Evolutionary conservation across 2,113 vertebrate species (phyloP), one percentile per base, ranked within the genome.

Genomic region (Leptobrachium leishanense): DNA sequence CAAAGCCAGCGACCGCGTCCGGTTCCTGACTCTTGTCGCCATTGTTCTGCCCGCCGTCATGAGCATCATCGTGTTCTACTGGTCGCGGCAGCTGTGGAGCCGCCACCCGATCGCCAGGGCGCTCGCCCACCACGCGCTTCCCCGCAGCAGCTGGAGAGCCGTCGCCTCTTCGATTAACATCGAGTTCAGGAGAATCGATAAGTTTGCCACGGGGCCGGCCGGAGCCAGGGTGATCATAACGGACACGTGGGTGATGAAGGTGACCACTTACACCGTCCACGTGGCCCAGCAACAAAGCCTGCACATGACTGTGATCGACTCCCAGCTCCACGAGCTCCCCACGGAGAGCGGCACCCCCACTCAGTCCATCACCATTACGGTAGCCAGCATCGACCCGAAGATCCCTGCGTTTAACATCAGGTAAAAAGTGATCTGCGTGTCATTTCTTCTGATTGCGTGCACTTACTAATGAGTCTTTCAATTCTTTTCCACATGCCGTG

Each of bases 161-260:
- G 95, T 98, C 1, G 96, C 96, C 2, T 84, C 91, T 69, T 96
- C 91, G 6, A 85, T 99, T 88, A 96, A 98, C 84, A 94, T 83
- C 0, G 97, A 99, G 86, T 99, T 98, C 82, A 91, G 95, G 11
- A 91, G 93, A 73, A 96, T 99, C 0, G 97, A 99, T 79, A 99
- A 98, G 86, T 98, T 99, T 81, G 94, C 95, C 2, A 94, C 95
- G 0, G 97, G 97, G 5, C 91, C 90, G 0, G 92, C 94, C 0
- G 95, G 94, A 43, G 95, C 95, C 0, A 88, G 96, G 31, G 94
- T 98, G 31, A 93, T 99, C 0, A 92, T 98, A 11, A 99, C 97
- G 0, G 96, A 99, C 89, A 95, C 91, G 0, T 99, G 97, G 97
- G 94, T 99, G 74, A 90, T 96, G 85, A 90, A 98, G 88, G 96